Conservation (phyloP, 1,140 invertebrate species). For the Nixonia krombeini region DNA sequence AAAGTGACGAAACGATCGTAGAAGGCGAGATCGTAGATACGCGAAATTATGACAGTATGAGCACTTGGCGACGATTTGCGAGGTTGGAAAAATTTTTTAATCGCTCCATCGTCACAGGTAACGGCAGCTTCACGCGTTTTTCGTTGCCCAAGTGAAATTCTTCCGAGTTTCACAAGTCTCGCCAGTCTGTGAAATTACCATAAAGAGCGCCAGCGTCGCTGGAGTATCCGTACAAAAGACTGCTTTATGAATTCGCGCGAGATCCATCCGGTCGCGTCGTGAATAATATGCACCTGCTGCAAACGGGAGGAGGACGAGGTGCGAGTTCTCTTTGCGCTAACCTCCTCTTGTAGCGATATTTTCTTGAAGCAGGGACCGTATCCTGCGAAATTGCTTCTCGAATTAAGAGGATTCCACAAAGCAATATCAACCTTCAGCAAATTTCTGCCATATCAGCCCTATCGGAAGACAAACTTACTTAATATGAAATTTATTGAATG, state of each 20-base stretch:
- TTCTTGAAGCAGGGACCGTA: slow-evolving; percentile 41
- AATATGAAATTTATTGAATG: too few relatives aligned
- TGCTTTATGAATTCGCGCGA: slow-evolving; percentile 70
- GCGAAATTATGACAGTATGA: too few relatives aligned
- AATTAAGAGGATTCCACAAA: too few relatives aligned
- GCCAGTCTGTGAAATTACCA: slow-evolving; percentile 63
- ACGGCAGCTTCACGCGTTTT: slow-evolving; percentile 44
- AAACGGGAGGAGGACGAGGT: slow-evolving; percentile 52
- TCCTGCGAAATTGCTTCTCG: slow-evolving; percentile 45
- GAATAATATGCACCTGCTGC: slow-evolving; percentile 70
- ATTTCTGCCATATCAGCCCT: too few relatives aligned
- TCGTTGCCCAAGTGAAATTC: slow-evolving; percentile 40
- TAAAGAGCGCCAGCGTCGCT: slow-evolving; percentile 60
- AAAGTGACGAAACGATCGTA: too few relatives aligned
- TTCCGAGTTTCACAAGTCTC: slow-evolving; percentile 48
- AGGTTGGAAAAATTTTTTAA: slow-evolving; percentile 37
- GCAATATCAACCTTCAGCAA: too few relatives aligned
- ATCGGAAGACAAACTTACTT: too few relatives aligned
- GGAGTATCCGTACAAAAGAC: slow-evolving; percentile 66
- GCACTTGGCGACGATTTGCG: slow-evolving; percentile 15
- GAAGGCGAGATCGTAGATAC: too few relatives aligned
- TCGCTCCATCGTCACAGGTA: slow-evolving; percentile 37
- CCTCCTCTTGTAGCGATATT: slow-evolving; percentile 43
- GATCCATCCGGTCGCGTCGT: slow-evolving; percentile 62
- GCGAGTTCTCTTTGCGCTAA: slow-evolving; percentile 50